Evolutionary conservation across 2,113 vertebrate genomes (phyloP), one percentile per base, ranked within the genome.

Genomic region (rabbit (Oryctolagus cuniculus)): DNA sequence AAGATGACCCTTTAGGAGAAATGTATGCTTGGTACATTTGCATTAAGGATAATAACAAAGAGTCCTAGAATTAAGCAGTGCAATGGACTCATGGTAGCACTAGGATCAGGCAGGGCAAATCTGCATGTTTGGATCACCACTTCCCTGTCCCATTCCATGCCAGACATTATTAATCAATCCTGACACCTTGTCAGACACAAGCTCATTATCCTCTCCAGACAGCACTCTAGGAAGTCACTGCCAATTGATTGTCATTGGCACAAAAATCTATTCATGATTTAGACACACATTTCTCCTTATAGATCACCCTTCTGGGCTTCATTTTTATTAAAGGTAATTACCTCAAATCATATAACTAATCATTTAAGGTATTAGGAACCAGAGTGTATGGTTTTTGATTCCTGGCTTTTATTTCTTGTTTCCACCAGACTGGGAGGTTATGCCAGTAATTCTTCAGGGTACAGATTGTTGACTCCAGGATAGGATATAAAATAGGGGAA

Each of bases 11-110:
- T 67, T 74, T 13, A 82, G 61, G 27, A 91, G 25, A 93, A 92
- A 85, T 75, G 53, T 29, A 73, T 77, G 6, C 10, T 75, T 91
- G 44, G n/a, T 58, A 69, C 16, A 25, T 81, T 63, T 55, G n/a
- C 66, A 74, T 89, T 89, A 36, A 74, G 21, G 17, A 63, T 92
- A 92, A 87, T 94, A 89, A 84, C 27, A 61, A 21, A 86, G 69
- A 95, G 64, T 95, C 36, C 69, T 38, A 58, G 83, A 79, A 66
- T 93, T 90, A 89, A 70, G 51, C 55, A 91, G 67, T 86, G 34
- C 22, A 87, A 53, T 15, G 4, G 36, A 72, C 51, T 29, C 13
- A 16, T 38, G 70, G 6, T 67, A 64, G 70, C 34, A 44, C 78
- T 87, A 93, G 51, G n/a, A 67, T 66, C 17, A 67, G 34, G 55